Percentiles rank a stretch among this genome's conserved stretches.
phyloP scores from a whole-genome alignment of 2,113 vertebrate genomes.

The Cettia cetti region DNA sequence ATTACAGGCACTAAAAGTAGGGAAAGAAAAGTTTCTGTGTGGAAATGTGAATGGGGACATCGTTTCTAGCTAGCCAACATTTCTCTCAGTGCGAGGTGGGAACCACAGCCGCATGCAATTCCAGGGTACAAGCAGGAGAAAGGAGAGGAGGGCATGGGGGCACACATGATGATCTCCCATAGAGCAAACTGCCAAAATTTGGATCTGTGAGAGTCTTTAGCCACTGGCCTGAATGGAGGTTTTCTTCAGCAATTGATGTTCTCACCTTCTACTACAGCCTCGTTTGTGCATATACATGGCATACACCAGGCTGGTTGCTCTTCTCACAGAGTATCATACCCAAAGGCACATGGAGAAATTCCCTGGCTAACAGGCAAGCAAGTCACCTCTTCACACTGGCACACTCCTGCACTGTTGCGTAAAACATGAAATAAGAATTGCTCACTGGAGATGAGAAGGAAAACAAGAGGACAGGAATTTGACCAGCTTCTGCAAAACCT shows the following conservation, averaged over 20 bases:
- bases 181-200: not conserved
- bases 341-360: not conserved
- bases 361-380: not conserved
- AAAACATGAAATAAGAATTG: not conserved
- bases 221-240: not conserved
- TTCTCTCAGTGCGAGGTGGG: not conserved
- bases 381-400: not conserved
- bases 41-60: constrained; percentile 55
- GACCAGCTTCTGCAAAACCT: not conserved
- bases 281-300: fast-evolving
- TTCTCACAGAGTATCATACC: not conserved
- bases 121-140: not conserved
- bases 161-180: not conserved
- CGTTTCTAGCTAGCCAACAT: not conserved
- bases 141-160: not conserved
- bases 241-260: not conserved
- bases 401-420: not conserved
- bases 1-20: constrained; percentile 64
- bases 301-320: not conserved
- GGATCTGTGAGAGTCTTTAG: not conserved
- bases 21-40: constrained; percentile 54
- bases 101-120: not conserved
- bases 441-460: not conserved
- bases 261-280: not conserved
- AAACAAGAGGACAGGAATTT: not conserved